phyloP scores from a whole-genome alignment of 2,888 invertebrate genomes.

The Caenorhabditis zanzibari region DNA sequence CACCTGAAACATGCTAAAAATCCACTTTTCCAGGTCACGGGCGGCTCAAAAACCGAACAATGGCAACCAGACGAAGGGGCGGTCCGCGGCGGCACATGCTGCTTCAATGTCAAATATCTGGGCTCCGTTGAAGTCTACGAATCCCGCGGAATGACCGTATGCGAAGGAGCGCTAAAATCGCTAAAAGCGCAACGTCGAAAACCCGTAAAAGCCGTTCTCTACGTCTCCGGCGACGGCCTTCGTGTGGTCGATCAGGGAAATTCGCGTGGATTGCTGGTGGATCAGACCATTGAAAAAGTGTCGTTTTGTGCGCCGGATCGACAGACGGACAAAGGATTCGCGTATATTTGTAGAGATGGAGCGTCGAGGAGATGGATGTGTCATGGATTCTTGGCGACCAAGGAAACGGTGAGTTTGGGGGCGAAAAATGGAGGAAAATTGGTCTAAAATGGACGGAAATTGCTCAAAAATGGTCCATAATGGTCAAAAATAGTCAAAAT shows the following conservation, averaged over 20 bases:
- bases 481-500: too few relatives aligned
- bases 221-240: slow-evolving; percentile 90
- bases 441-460: too few relatives aligned
- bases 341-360: slow-evolving; percentile 98
- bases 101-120: slow-evolving; percentile 97
- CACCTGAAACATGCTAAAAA: too few relatives aligned
- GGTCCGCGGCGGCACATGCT: slow-evolving; percentile 96
- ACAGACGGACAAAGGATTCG: slow-evolving; percentile 97
- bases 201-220: slow-evolving; percentile 88
- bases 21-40: slow-evolving; percentile 43
- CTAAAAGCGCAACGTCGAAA: slow-evolving; percentile 93
- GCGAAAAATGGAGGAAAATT: too few relatives aligned
- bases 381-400: slow-evolving; percentile 96
- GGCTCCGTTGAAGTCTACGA: slow-evolving; percentile 99
- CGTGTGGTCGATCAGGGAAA: slow-evolving; percentile 99
- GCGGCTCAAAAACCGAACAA: slow-evolving; percentile 66
- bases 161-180: slow-evolving; percentile 98
- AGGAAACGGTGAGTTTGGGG: slow-evolving; percentile 86
- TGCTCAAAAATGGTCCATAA: too few relatives aligned
- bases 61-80: slow-evolving; percentile 91
- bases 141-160: slow-evolving; percentile 99
- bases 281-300: slow-evolving; percentile 99
- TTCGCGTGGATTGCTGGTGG: slow-evolving; percentile 95
- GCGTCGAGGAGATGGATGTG: slow-evolving; percentile 99
- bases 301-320: slow-evolving; percentile 99